Evolutionary conservation across 2,113 vertebrate species (phyloP).

Genomic region (Holacanthus passer): DNA sequence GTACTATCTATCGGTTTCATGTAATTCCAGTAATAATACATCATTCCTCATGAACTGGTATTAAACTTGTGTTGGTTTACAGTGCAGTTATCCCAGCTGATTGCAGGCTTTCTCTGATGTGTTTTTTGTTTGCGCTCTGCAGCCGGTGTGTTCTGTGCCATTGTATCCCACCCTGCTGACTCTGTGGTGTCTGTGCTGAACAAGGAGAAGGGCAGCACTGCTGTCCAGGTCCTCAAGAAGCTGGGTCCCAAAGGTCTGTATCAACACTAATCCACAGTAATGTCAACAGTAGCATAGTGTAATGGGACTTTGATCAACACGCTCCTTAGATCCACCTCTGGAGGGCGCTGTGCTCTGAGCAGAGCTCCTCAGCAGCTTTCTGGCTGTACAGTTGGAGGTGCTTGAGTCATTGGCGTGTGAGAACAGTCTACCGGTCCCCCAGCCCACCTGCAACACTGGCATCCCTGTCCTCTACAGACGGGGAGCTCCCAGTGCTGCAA

Average conservation of each 20-base stretch:
- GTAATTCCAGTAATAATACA: background rate
- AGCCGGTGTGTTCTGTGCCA: constrained; percentile 98
- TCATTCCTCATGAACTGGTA: background rate
- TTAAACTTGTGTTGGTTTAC: background rate
- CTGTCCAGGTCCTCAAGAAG: constrained; percentile 89
- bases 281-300: background rate
- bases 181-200: constrained; percentile 98
- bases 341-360: constrained; percentile 85
- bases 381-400: constrained; percentile 94
- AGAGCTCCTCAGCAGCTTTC: constrained; percentile 88
- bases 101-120: background rate
- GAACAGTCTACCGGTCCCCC: constrained; percentile 90
- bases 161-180: constrained; percentile 97
- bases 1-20: no score
- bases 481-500: constrained; percentile 58
- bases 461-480: constrained; percentile 40
- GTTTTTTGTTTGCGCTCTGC: constrained; percentile 49
- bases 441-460: constrained; percentile 77
- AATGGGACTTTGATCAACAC: constrained; percentile 70
- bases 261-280: background rate
- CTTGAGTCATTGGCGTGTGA: constrained; percentile 99
- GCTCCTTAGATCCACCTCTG: constrained; percentile 98
- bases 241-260: constrained; percentile 91
- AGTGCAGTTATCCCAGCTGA: background rate
- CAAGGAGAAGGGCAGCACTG: constrained; percentile 95